Evolutionary conservation across 2,888 invertebrate species (phyloP).

Genomic region (Sphaeridia pumilis): DNA sequence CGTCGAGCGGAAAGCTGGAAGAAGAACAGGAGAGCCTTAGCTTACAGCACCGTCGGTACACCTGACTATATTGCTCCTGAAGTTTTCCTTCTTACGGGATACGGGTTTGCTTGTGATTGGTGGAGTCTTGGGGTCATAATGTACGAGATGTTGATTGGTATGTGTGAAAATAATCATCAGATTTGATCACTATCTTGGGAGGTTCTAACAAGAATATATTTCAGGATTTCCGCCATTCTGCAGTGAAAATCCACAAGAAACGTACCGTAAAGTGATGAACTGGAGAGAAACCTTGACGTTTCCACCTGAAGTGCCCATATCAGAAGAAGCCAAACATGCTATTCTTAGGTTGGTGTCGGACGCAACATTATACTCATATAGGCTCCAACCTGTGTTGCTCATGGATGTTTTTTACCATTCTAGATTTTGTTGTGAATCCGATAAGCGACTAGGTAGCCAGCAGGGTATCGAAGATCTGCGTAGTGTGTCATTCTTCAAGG

Average conservation of each 20-base stretch:
- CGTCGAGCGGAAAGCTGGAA: slow-evolving; percentile 99
- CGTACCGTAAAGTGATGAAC: slow-evolving; percentile 95
- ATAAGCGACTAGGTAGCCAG: slow-evolving; percentile 78
- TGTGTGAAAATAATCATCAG: slow-evolving; percentile 29
- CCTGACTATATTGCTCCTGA: slow-evolving; percentile 99
- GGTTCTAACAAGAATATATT: slow-evolving; percentile 6
- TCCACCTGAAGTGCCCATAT: slow-evolving; percentile 98
- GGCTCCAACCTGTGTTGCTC: not conserved
- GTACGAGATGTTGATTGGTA: slow-evolving; percentile 99
- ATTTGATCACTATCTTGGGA: not conserved
- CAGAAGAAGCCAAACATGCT: slow-evolving; percentile 91
- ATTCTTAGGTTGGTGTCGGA: slow-evolving; percentile 50
- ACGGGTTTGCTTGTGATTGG: slow-evolving; percentile 97
- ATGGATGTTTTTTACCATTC: slow-evolving; percentile 12
- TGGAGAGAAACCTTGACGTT: slow-evolving; percentile 98
- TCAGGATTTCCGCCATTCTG: slow-evolving; percentile 96
- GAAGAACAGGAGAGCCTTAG: slow-evolving; percentile 86
- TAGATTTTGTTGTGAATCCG: slow-evolving; percentile 93
- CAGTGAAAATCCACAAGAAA: slow-evolving; percentile 95
- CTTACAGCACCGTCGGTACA: slow-evolving; percentile 84
- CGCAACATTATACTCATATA: not conserved
- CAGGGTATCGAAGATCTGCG: slow-evolving; percentile 90
- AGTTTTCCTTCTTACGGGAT: slow-evolving; percentile 95
- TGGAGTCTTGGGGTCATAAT: slow-evolving; percentile 99
- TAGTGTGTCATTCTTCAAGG: slow-evolving; percentile 80